Base-by-base conservation (phyloP, 1,140 invertebrate species). In the Brachionus manjavacas region DNA sequence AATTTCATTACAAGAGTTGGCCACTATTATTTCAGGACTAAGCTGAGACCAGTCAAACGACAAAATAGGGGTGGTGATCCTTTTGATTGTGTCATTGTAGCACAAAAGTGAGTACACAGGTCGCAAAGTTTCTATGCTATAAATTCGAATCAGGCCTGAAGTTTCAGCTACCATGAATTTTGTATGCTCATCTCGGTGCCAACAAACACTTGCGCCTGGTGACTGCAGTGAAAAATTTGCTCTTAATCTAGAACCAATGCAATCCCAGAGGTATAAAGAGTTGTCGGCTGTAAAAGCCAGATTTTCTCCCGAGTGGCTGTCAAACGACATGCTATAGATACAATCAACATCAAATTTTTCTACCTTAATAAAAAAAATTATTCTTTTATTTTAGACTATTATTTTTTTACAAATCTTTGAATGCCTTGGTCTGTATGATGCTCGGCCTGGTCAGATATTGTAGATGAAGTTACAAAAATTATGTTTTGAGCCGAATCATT, bases 341-440 rank as follows among this genome's bases (percentile, higher is more conserved):
- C 72, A 76, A 49, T 76, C 72, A 14, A 76, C 72, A 49, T 76
- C 72, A 49, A 76, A 76, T 76, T 76, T 76, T 46, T 76, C 72
- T 2, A 3, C 23, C 72, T 76, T 52, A 14, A 16, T 41, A 35
- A 35, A 35, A 35, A 0, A 35, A 2, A 31, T 31, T 31, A 2
- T 31, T 31, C 4, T 7, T 35, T n/a, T 41, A 72, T n/a, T 72
- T 39, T 20, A n/a, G 31, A 35, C 6, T 7, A 20, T 31, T 39
- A 16, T 41, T 41, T 74, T 43, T 23, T 25, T 76, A 76, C 72
- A 49, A 31, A 14, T 25, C 12, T 20, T 46, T 76, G 72, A 49
- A 76, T 49, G 25, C 25, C 46, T 52, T 76, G 72, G 20, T 35
- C 72, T 20, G 7, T 52, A 14, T 46, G n/a, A 28, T 76, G 39